phyloP scores from a whole-genome alignment of 1,140 invertebrate species.

The Hestina assimilis region DNA sequence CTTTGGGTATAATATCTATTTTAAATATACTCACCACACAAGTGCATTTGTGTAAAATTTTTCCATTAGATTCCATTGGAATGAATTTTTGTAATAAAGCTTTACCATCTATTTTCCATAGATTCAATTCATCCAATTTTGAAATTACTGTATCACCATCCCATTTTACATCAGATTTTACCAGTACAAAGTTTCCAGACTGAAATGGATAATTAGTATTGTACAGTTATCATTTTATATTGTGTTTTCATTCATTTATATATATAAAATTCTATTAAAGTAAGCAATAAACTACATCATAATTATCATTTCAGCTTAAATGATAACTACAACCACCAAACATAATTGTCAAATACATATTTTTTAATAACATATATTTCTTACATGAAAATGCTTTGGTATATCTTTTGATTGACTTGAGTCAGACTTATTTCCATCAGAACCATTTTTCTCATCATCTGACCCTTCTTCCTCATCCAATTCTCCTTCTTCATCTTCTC shows the following conservation, averaged over 20 bases:
- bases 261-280: too few relatives aligned
- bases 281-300: too few relatives aligned
- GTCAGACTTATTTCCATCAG: constrained; percentile 77
- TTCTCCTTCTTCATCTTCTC: constrained; percentile 67
- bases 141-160: constrained; percentile 76
- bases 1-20: neutral
- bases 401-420: constrained; percentile 77
- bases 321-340: too few relatives aligned
- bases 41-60: constrained; percentile 86
- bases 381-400: constrained; percentile 78
- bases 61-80: constrained; percentile 84
- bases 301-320: too few relatives aligned
- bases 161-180: constrained; percentile 82
- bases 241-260: neutral
- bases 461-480: constrained; percentile 75
- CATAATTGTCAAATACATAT: too few relatives aligned
- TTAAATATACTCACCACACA: constrained; percentile 81
- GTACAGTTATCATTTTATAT: neutral
- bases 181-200: constrained; percentile 84
- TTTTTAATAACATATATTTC: constrained; percentile 12
- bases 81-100: constrained; percentile 87
- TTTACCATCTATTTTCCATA: constrained; percentile 91
- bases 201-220: constrained; percentile 50
- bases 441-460: constrained; percentile 77
- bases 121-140: constrained; percentile 79